Percentiles rank a stretch among this genome's conserved stretches.
These are phyloP conservation scores for Dipodomys spectabilis DNA, from an alignment of 2,113 vertebrate species.

Conservation along the genomic window DNA sequence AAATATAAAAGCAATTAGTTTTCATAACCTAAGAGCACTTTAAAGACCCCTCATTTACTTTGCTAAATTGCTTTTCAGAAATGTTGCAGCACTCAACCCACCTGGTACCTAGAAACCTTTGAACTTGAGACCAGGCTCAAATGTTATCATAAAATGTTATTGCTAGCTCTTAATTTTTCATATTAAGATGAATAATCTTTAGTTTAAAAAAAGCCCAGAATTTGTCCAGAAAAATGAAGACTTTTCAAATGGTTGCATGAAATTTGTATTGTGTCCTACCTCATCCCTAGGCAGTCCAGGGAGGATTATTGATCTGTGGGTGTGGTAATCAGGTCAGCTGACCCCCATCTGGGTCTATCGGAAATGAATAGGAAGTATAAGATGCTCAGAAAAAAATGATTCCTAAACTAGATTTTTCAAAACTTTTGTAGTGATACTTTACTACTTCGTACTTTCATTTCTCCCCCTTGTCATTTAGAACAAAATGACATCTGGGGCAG, in stretches of 20 bases:
- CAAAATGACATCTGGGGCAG: not conserved
- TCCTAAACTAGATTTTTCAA: not conserved
- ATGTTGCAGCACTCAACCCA: constrained; percentile 35
- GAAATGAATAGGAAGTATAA: not conserved
- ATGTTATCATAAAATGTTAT: constrained; percentile 62
- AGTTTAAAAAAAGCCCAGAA: not conserved
- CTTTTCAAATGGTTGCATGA: not conserved
- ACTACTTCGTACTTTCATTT: not conserved
- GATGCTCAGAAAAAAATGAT: not conserved
- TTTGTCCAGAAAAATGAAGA: constrained; percentile 44
- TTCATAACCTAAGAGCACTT: not conserved
- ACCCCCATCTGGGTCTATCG: not conserved
- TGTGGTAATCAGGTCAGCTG: not conserved
- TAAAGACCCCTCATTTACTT: constrained; percentile 13
- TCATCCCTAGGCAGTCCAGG: not conserved
- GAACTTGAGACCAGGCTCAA: constrained; percentile 66
- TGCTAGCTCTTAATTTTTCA: constrained; percentile 45
- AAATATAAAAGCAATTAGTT: constrained; percentile 46
- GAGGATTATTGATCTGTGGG: not conserved
- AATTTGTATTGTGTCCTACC: not conserved
- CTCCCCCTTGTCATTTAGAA: not conserved
- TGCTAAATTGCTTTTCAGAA: constrained; percentile 53
- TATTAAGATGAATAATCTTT: constrained; percentile 56
- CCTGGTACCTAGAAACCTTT: constrained; percentile 45
- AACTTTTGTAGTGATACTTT: not conserved